Evolutionary conservation across 2,888 invertebrate genomes (phyloP), one percentile per base, ranked within the genome.

Genomic region (Amblyteles armatorius): DNA sequence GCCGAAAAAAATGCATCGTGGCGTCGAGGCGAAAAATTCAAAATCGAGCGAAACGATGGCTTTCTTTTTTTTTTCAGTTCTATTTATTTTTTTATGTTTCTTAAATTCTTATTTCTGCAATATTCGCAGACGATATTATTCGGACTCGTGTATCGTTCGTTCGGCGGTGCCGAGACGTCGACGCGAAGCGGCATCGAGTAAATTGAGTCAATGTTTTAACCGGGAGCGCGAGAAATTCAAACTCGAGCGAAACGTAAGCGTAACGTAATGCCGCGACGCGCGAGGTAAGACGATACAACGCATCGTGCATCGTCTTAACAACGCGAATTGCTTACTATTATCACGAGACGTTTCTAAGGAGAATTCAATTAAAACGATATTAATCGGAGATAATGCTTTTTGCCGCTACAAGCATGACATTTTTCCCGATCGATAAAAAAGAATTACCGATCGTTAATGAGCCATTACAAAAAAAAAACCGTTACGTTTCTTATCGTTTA

Each of bases 161-260:
- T 57, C 57, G 22, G 22, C 6, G 4, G 9, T 57, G 26, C 5
- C 26, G 22, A 57, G 4, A 13, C 22, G 13, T 26, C 26, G 57
- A 33, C 7, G 33, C 63, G 16, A 63, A 16, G 5, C 63, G 3
- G 63, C 63, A 63, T 63, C n/a, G 63, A 16, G 16, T 63, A n/a
- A 63, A 63, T 33, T 6, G 33, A 33, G 63, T 11, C n/a, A 63
- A 33, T 33, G 29, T n/a, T 33, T 6, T 29, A 63, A 33, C 33
- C 33, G 48, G 16, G 52, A 65, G 19, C 40, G 33, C 72, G 72
- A 3, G 65, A 40, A 72, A 71, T 79, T 52, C 63, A 36, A 19
- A 71, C 69, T 13, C 19, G 52, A 36, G 81, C 71, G 48, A 81
- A 81, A 81, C 69, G 74, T 74, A 52, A 81, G 74, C 81, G 74